phyloP scores from a whole-genome alignment of 2,888 invertebrate species.

The Thecocarcelia acutangulata region DNA sequence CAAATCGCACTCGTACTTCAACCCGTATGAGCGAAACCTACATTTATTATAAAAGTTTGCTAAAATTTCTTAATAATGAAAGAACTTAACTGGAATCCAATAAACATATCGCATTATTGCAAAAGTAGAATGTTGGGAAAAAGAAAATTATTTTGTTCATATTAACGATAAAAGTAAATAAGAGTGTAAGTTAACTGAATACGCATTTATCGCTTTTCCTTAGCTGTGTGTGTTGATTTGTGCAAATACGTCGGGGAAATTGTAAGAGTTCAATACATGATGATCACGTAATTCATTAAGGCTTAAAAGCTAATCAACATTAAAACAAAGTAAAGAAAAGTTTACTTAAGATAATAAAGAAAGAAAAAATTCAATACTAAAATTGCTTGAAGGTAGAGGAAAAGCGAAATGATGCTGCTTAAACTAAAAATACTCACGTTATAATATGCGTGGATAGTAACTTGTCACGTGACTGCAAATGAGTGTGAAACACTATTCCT shows the following conservation, averaged over 20 bases:
- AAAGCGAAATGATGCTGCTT: too few relatives aligned
- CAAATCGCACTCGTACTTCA: neutral
- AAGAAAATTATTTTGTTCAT: neutral
- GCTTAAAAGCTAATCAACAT: constrained; percentile 67
- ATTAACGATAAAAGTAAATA: neutral
- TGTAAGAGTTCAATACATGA: constrained; percentile 37
- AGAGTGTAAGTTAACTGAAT: neutral
- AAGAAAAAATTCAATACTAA: neutral
- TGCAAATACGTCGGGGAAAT: neutral
- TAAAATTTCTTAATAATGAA: constrained; percentile 61
- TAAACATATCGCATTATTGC: constrained; percentile 56
- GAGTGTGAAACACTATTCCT: too few relatives aligned
- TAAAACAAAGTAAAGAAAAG: constrained; percentile 56
- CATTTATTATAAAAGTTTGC: constrained; percentile 65
- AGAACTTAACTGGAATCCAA: constrained; percentile 60
- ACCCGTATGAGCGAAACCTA: constrained; percentile 21
- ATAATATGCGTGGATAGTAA: too few relatives aligned
- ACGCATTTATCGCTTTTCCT: neutral
- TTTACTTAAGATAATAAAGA: neutral
- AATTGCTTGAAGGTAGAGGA: too few relatives aligned
- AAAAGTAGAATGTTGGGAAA: constrained; percentile 26
- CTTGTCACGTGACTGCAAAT: too few relatives aligned
- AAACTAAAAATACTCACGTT: too few relatives aligned
- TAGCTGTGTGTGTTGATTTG: neutral
- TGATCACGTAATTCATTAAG: constrained; percentile 69